These are phyloP conservation scores for Pygmarrhopalites habei DNA, from an alignment of 1,140 invertebrate genomes.

Conservation along the genomic window DNA sequence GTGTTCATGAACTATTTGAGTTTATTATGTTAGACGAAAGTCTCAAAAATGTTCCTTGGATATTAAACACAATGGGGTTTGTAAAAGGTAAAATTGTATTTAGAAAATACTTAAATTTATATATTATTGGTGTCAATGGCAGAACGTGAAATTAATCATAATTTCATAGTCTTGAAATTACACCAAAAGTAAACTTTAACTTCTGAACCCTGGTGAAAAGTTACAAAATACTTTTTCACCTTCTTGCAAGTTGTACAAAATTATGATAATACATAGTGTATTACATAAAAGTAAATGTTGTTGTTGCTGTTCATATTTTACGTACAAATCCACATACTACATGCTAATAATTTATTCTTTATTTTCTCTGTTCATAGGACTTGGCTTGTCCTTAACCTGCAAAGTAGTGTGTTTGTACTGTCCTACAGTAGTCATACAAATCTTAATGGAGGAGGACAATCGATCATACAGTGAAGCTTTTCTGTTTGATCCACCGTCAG, in stretches of 20 bases:
- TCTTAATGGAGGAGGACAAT: slow-evolving; percentile 32
- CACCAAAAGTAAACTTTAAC: too few species aligned
- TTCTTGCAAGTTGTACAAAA: neutral
- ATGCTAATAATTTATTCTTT: slow-evolving; percentile 15
- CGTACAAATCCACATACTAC: slow-evolving; percentile 7
- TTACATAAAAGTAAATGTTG: neutral
- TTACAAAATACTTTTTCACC: neutral
- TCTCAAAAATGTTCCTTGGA: slow-evolving; percentile 39
- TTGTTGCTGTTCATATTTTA: neutral
- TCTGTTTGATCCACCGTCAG: slow-evolving; percentile 28
- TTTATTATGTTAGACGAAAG: slow-evolving; percentile 28
- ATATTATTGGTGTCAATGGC: neutral
- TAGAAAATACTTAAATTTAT: neutral
- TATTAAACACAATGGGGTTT: slow-evolving; percentile 48
- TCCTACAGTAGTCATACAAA: slow-evolving; percentile 43
- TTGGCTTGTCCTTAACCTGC: slow-evolving; percentile 43
- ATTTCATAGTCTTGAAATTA: neutral
- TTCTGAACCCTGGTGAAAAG: too few species aligned
- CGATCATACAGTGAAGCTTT: slow-evolving; percentile 39
- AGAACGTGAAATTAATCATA: neutral
- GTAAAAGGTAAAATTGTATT: slow-evolving; percentile 40
- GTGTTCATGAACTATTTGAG: slow-evolving; percentile 40
- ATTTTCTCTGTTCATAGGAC: slow-evolving; percentile 33
- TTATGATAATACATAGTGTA: neutral
- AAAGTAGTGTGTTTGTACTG: slow-evolving; percentile 41